Conservation (phyloP, 2,113 vertebrate species). For the Phylloscopus trochiloides region DNA sequence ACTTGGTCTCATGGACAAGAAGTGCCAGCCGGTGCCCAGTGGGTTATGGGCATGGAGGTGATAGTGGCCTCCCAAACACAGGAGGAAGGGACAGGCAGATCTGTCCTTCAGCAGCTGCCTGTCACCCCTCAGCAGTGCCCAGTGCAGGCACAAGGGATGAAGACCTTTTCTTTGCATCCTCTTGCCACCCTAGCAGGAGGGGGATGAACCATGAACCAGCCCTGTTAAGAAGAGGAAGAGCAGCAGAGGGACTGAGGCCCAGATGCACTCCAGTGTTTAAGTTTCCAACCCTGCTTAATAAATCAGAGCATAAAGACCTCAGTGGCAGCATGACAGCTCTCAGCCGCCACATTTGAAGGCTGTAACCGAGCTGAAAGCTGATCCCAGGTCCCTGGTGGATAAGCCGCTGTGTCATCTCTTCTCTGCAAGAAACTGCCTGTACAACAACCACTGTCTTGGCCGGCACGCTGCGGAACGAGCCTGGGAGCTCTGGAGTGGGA, state of each 20-base stretch:
- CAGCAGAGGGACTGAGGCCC: neutral
- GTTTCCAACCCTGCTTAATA: slow-evolving; percentile 38
- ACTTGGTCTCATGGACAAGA: neutral
- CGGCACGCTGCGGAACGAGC: neutral
- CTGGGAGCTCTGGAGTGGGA: neutral
- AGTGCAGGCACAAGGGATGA: neutral
- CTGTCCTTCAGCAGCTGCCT: neutral
- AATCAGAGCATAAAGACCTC: slow-evolving; percentile 62
- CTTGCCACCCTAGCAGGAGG: neutral
- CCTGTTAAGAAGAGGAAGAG: neutral
- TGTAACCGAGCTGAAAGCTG: slow-evolving; percentile 42
- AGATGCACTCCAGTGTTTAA: neutral
- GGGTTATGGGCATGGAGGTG: fast-evolving
- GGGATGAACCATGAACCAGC: neutral
- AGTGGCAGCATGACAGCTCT: slow-evolving; percentile 58
- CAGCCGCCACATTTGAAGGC: slow-evolving; percentile 50
- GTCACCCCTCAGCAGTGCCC: neutral
- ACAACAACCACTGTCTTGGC: slow-evolving; percentile 30
- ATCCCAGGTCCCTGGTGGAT: slow-evolving; percentile 46
- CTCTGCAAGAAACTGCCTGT: slow-evolving; percentile 51
- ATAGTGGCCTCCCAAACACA: neutral
- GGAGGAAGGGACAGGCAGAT: neutral
- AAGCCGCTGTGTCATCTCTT: slow-evolving; percentile 56
- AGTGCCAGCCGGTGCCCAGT: neutral
- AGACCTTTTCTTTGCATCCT: neutral